Evolutionary conservation across 2,797 vertebrate genomes (phyloP), one percentile per base, ranked within the genome.

Genomic region (Anableps anableps): DNA sequence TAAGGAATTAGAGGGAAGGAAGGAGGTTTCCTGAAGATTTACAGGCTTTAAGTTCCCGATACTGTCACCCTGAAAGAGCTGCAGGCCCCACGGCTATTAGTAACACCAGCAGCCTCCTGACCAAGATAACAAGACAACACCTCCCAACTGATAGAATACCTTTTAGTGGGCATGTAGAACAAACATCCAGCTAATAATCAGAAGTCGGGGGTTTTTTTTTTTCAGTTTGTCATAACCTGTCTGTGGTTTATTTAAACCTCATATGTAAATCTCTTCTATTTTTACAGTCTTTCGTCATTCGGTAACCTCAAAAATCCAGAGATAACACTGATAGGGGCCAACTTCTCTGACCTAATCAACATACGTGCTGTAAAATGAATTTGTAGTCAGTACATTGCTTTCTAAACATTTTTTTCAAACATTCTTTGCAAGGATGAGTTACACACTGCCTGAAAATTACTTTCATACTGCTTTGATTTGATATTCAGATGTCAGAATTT

Each of bases 1-100:
- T 94, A 94, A 94, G 93, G 94, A 94, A 94, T 96, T 95, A 95
- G 90, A 92, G 92, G 80, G 84, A 74, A 92, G 88, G 92, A 93
- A 89, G 90, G 91, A 91, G 92, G 93, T 92, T 90, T 93, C 87
- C 87, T 83, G 86, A 89, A 92, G 93, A 94, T 94, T 95, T 94
- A 94, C 89, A 90, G 91, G 93, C 81, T 93, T 94, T 93, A 93
- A 92, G 83, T 92, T 90, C 83, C 89, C 81, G 26, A 86, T 90
- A 92, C 85, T 92, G 93, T 95, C 92, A 94, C 92, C 92, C 85
- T 90, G 91, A 91, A 94, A 91, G 86, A 93, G 89, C 89, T 89
- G 89, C 90, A 89, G 88, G 88, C 93, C 91, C 41, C 62, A 80
- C 80, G 82, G 88, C 81, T 88, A 86, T 88, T 88, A 89, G 80